Evolutionary conservation across 2,888 invertebrate genomes (phyloP).

Genomic region (Tridacna crocea): DNA sequence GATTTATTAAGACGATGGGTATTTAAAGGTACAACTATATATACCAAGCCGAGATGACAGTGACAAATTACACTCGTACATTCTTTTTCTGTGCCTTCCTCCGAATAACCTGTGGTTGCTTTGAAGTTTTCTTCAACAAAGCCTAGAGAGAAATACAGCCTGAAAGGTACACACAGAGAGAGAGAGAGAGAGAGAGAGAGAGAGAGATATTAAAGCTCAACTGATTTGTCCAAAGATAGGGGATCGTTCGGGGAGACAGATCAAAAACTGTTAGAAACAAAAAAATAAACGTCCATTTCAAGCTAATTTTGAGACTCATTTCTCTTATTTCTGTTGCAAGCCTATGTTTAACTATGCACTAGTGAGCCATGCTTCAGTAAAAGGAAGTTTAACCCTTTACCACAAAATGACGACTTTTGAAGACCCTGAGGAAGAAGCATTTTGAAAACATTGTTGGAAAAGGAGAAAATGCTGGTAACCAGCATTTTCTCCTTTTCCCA

Average conservation of each 20-base stretch:
- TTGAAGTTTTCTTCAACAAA: not conserved
- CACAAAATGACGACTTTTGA: no score
- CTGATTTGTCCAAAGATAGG: not conserved
- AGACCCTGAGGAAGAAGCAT: no score
- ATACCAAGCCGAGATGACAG: constrained; percentile 4
- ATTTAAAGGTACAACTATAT: not conserved
- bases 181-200: not conserved
- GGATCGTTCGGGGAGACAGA: not conserved
- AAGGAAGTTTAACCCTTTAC: no score
- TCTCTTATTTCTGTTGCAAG: no score
- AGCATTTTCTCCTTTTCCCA: constrained; percentile 7
- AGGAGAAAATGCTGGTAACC: constrained; percentile 4
- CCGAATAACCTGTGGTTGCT: not conserved
- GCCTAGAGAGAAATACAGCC: not conserved
- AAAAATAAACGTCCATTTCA: no score
- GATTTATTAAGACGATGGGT: not conserved
- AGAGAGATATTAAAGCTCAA: not conserved
- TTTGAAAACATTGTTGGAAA: no score
- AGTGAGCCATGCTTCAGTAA: no score
- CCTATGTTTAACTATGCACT: no score
- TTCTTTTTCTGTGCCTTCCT: not conserved
- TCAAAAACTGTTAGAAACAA: no score
- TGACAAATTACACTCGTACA: not conserved
- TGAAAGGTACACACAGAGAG: not conserved
- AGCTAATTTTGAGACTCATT: no score